Percentiles rank a stretch among this genome's conserved stretches.
Evolutionary conservation across 2,113 vertebrate genomes (phyloP).

Genomic region (Struthidea cinerea): DNA sequence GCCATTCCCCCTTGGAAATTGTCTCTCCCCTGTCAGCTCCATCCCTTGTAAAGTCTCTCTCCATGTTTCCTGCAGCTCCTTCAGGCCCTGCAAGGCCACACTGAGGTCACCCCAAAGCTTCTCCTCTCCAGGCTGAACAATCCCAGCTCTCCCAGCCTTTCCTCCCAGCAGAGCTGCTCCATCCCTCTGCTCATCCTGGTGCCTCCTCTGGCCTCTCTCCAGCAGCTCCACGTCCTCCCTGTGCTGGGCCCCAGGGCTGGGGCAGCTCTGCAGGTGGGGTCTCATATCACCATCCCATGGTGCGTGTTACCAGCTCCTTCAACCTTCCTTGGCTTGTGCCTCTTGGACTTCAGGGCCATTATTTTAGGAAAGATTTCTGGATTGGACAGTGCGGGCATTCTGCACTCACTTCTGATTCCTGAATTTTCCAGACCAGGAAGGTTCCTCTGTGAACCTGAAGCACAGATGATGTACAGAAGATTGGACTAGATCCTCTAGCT

Average conservation of each 20-base stretch:
- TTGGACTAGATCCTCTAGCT: not conserved
- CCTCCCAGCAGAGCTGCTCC: not conserved
- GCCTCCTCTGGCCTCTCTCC: not conserved
- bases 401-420: not conserved
- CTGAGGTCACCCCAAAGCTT: not conserved
- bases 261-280: not conserved
- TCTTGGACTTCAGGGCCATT: not conserved
- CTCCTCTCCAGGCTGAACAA: not conserved
- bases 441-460: not conserved
- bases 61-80: not conserved
- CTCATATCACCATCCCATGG: not conserved
- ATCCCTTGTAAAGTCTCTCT: not conserved
- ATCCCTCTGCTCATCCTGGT: not conserved
- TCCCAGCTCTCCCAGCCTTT: not conserved
- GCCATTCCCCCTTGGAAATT: not conserved
- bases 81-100: not conserved
- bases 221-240: not conserved
- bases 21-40: not conserved
- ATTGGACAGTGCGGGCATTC: not conserved
- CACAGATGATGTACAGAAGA: not conserved
- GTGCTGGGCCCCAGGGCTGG: not conserved
- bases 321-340: not conserved
- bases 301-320: not conserved
- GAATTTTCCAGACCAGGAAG: not conserved
- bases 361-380: not conserved